These are phyloP conservation scores for Promerops cafer DNA, from an alignment of 2,113 vertebrate species.

Conservation along the genomic window DNA sequence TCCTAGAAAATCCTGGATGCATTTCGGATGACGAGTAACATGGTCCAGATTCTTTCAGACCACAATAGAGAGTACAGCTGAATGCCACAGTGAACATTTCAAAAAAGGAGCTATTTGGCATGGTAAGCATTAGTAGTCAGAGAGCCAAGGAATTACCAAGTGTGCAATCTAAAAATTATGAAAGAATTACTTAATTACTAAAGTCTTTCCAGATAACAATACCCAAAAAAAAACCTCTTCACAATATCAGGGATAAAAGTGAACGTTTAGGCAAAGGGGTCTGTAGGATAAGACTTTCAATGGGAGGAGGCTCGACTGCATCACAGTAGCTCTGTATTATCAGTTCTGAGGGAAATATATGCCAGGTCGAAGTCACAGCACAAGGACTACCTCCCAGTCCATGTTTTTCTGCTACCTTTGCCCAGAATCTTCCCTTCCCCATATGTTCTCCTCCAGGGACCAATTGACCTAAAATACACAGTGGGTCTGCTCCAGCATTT, in stretches of 20 bases:
- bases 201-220: background rate
- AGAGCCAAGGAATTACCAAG: background rate
- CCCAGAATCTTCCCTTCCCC: background rate
- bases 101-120: background rate
- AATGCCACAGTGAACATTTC: background rate
- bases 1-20: conserved; percentile 25
- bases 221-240: background rate
- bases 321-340: background rate
- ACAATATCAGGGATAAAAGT: background rate
- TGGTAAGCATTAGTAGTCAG: background rate
- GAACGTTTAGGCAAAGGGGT: background rate
- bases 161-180: background rate
- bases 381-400: background rate
- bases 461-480: background rate
- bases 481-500: background rate
- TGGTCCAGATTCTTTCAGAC: conserved; percentile 34
- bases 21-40: conserved; percentile 12
- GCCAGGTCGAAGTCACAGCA: background rate
- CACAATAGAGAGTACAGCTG: background rate
- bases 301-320: background rate
- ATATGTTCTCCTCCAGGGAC: background rate
- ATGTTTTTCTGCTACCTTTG: background rate
- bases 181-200: background rate
- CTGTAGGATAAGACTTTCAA: background rate
- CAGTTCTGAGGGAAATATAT: background rate